Evolutionary conservation across 2,797 vertebrate genomes (phyloP).

Genomic region (Heteromormyrus szaboi): DNA sequence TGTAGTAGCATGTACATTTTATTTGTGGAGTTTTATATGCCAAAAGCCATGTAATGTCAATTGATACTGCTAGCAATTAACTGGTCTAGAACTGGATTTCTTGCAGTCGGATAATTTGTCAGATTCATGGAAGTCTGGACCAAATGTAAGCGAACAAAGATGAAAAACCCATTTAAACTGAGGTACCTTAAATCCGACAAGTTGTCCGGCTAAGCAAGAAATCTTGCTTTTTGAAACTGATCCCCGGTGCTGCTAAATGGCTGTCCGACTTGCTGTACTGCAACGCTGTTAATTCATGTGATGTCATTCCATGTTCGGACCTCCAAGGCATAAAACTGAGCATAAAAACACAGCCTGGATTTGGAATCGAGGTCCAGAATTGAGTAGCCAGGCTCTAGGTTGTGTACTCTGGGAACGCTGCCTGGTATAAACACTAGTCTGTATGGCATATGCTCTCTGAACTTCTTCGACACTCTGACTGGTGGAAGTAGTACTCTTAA

Average conservation of each 20-base stretch:
- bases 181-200: no score
- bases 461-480: background rate
- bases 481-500: background rate
- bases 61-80: background rate
- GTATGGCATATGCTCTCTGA: background rate
- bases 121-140: background rate
- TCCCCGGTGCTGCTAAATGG: no score
- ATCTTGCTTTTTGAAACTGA: no score
- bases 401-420: background rate
- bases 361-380: background rate
- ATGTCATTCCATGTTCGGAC: no score
- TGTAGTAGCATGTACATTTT: background rate
- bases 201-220: no score
- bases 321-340: background rate
- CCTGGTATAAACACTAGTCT: background rate
- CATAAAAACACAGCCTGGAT: background rate
- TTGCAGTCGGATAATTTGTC: background rate
- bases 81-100: background rate
- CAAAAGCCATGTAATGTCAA: background rate
- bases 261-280: no score
- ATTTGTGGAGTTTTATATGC: background rate
- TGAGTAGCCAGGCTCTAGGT: background rate
- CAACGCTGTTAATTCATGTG: no score
- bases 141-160: background rate
- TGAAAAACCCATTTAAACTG: no score